Conservation (phyloP, 2,888 invertebrate species). For the Chrysina gloriosa region DNA sequence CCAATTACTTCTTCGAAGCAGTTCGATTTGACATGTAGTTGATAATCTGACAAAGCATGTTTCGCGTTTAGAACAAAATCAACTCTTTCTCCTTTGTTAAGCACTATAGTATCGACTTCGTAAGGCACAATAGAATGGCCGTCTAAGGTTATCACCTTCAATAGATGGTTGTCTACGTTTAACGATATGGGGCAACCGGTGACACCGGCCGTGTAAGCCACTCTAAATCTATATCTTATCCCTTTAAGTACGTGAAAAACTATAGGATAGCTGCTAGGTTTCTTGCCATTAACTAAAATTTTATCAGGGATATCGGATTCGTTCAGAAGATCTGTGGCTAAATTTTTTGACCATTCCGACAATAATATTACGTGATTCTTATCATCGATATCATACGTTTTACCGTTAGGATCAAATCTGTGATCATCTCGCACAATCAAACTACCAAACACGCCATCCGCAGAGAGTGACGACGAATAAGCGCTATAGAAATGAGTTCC, state of each 20-base stretch:
- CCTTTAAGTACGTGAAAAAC: conserved; percentile 70
- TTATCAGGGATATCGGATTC: conserved; percentile 65
- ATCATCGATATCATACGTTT: conserved; percentile 78
- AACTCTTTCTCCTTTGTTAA: conserved; percentile 79
- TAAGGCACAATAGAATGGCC: conserved; percentile 74
- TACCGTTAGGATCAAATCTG: conserved; percentile 70
- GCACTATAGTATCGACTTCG: conserved; percentile 68
- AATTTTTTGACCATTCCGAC: conserved; percentile 71
- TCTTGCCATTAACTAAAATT: conserved; percentile 72
- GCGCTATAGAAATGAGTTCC: conserved; percentile 83
- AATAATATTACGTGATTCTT: conserved; percentile 77
- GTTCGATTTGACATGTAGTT: conserved; percentile 70
- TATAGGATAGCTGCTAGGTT: not conserved
- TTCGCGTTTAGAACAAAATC: conserved; percentile 79
- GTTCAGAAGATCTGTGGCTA: conserved; percentile 65
- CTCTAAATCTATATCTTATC: conserved; percentile 74
- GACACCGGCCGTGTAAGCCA: conserved; percentile 75
- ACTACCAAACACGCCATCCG: conserved; percentile 78
- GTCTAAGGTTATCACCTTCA: conserved; percentile 77
- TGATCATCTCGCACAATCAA: conserved; percentile 77
- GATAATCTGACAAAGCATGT: conserved; percentile 70
- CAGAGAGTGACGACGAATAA: conserved; percentile 75
- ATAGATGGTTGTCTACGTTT: conserved; percentile 73
- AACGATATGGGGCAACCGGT: conserved; percentile 77
- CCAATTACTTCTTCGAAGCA: conserved; percentile 68